Conservation (phyloP, 2,888 invertebrate species). For the Brachypalpus laphriformis region DNA sequence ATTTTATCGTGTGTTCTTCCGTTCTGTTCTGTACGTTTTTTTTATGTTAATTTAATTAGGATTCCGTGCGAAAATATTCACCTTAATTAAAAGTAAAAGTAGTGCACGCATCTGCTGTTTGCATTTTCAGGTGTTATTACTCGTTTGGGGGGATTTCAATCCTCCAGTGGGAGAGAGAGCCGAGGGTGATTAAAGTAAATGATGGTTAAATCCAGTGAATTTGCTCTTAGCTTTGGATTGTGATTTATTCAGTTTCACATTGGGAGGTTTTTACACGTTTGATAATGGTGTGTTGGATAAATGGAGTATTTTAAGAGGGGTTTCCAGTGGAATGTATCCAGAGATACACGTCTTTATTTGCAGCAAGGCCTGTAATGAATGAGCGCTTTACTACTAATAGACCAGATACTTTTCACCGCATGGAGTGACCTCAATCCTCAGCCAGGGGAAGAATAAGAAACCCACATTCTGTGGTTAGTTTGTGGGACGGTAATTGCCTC, state of each 20-base stretch:
- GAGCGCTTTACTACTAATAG: constrained; percentile 3
- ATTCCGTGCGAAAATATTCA: constrained; percentile 46
- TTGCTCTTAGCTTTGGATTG: neutral
- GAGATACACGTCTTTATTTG: neutral
- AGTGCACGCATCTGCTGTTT: constrained; percentile 47
- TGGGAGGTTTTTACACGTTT: neutral
- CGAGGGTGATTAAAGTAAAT: constrained; percentile 20
- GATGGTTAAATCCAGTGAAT: constrained; percentile 2
- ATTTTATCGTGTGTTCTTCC: constrained; percentile 6
- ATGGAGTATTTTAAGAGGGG: neutral
- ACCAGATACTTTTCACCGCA: neutral
- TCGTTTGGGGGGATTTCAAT: neutral
- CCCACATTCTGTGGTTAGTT: constrained; percentile 10
- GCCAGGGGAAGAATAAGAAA: neutral
- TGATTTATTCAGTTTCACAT: constrained; percentile 1
- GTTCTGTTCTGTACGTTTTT: neutral
- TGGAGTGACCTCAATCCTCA: neutral
- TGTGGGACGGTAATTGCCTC: constrained; percentile 1
- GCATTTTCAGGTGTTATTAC: constrained; percentile 38
- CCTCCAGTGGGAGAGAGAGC: neutral
- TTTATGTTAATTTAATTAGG: constrained; percentile 56
- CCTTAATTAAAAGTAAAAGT: constrained; percentile 62
- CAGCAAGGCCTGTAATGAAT: neutral
- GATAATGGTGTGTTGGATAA: neutral
- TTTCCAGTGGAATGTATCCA: too few species aligned